Base-by-base conservation (phyloP, 1,140 invertebrate genomes). In the Macrobrachium rosenbergii region DNA sequence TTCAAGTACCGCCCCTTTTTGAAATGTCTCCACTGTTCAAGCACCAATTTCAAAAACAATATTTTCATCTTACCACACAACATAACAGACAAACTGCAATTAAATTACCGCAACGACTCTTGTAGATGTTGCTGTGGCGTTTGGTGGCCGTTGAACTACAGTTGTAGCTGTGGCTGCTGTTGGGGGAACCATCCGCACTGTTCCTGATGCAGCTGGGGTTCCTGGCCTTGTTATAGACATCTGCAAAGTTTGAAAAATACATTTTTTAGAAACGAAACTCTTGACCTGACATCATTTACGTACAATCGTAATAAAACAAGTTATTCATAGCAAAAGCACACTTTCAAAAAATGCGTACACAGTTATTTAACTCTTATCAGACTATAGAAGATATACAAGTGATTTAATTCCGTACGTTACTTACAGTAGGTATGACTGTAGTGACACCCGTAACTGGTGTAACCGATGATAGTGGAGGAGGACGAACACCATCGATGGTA, bases 401-500 rank as follows among this genome's bases (percentile, higher is more conserved):
- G 16, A 28, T 28, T 69, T 10, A 5, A 69, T n/a, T 28, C 7
- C 14, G 10, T 60, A 43, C 17, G 37, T 17, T 28, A 83, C 88
- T 88, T 89, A 93, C 86, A 92, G 91, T 21, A 91, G 91, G 90
- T 84, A 90, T 87, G 82, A 91, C 81, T 16, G 90, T 89, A 21
- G 89, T 90, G 67, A 90, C 84, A 64, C 84, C 87, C 23, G 87
- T 90, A 52, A 82, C 80, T 17, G 87, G 75, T 19, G 87, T 82
- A 81, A 84, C 85, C 43, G 88, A 63, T 52, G 91, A 88, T 28
- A 90, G 85, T 11, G 95, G 95, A 82, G 98, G 98, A 14, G 98
- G 96, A 91, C 95, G 95, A 89, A 99, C 98, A 2, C 98, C 98
- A 89, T 99, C 98, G 90, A 99, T 99, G n/a, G 95, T 95, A 90